Conservation (phyloP, 2,888 invertebrate genomes). For the Sinelater perroti region DNA sequence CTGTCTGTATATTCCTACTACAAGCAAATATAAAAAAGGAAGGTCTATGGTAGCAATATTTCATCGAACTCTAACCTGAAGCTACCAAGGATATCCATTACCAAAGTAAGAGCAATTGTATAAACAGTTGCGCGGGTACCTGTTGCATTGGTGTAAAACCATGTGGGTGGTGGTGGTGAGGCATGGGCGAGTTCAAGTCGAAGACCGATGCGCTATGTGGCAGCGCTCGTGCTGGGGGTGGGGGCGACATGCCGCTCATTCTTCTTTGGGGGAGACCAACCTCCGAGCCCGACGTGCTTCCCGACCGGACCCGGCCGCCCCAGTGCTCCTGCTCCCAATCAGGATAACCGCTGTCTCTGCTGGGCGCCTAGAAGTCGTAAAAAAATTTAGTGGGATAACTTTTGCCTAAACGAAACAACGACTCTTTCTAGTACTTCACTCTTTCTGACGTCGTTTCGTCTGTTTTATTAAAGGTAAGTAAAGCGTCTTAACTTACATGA, state of each 20-base stretch:
- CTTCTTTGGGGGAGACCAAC: constrained; percentile 49
- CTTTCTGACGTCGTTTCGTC: no score
- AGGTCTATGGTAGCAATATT: no score
- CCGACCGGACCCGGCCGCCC: constrained; percentile 53
- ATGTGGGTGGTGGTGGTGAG: constrained; percentile 55
- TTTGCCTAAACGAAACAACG: no score
- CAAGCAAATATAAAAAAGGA: no score
- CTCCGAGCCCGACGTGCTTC: constrained; percentile 58
- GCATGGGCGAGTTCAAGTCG: constrained; percentile 60
- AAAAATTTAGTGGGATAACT: no score
- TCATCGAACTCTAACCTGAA: no score
- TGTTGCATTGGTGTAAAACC: constrained; percentile 66
- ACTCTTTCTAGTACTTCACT: no score
- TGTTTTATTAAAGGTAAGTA: no score
- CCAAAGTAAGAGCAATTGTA: no score
- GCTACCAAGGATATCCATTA: no score
- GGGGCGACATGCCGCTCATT: constrained; percentile 55
- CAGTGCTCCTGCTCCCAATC: constrained; percentile 61
- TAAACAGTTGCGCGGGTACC: constrained; percentile 57
- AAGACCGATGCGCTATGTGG: constrained; percentile 65
- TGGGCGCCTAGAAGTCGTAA: constrained; percentile 55
- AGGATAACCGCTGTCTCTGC: constrained; percentile 60
- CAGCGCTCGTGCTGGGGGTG: constrained; percentile 47
- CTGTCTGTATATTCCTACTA: no score
- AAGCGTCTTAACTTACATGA: constrained; percentile 43